Percentiles rank a stretch among this genome's conserved stretches.
Evolutionary conservation across 2,797 vertebrate genomes (phyloP).

Genomic region (Pseudochaenichthys georgianus): DNA sequence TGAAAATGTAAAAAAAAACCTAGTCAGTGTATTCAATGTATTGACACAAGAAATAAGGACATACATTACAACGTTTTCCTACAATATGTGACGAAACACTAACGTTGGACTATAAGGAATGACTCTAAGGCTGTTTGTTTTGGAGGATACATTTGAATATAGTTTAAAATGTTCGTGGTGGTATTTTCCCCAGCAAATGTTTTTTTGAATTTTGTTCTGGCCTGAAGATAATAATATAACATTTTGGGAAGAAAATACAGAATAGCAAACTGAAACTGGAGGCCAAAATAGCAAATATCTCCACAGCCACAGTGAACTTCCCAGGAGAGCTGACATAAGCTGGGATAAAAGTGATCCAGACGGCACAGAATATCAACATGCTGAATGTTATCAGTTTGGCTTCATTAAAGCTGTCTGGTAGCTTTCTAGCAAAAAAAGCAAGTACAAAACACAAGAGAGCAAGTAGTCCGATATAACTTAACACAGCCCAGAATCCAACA

Average conservation of each 20-base stretch:
- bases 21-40: slow-evolving; percentile 6
- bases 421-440: slow-evolving; percentile 67
- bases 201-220: slow-evolving; percentile 76
- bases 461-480: slow-evolving; percentile 69
- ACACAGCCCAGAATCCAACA: slow-evolving; percentile 67
- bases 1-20: background rate
- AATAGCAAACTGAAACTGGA: slow-evolving; percentile 75
- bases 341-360: slow-evolving; percentile 74
- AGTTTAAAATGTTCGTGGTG: slow-evolving; percentile 46
- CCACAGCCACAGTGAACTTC: slow-evolving; percentile 73
- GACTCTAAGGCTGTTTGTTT: background rate
- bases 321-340: slow-evolving; percentile 73
- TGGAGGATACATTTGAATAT: background rate
- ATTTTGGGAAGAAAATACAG: slow-evolving; percentile 81
- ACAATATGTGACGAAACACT: background rate
- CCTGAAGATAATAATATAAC: slow-evolving; percentile 77
- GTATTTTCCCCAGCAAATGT: slow-evolving; percentile 66
- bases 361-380: slow-evolving; percentile 75
- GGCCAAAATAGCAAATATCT: slow-evolving; percentile 76
- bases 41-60: slow-evolving; percentile 23
- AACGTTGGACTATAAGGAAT: background rate
- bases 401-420: slow-evolving; percentile 72
- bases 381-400: slow-evolving; percentile 74
- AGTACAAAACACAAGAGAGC: slow-evolving; percentile 68
- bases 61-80: slow-evolving; percentile 15